Evolutionary conservation across 2,113 vertebrate genomes (phyloP), one percentile per base, ranked within the genome.

Genomic region (Nycticorax nycticorax): DNA sequence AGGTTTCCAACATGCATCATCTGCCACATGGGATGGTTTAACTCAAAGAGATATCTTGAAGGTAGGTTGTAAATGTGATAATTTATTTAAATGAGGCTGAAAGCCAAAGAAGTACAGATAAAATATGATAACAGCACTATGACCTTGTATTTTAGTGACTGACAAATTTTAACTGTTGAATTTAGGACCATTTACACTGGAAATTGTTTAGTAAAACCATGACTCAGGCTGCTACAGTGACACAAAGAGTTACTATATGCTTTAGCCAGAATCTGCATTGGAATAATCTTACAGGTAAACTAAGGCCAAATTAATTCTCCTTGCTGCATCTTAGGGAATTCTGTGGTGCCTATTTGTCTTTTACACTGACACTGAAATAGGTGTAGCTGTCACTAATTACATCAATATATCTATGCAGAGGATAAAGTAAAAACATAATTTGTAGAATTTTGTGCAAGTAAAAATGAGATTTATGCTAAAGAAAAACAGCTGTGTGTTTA

Each of bases 41-140:
- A 76, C 53, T 82, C 45, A 57, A 91, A 86, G 21, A 81, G 32
- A 17, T 72, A 27, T 23, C 59, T 85, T 71, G n/a, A 88, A 85
- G 33, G 16, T 52, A 84, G 50, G 12, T 68, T 72, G 32, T 50
- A 85, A 95, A 67, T 73, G 28, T 50, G n/a, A 53, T 66, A 85
- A 85, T 88, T 91, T 84, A 85, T 80, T 80, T 37, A 95, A 95
- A 96, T 48, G 37, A 91, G 8, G 9, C 16, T 68, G 33, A 81
- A 74, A 89, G 23, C 6, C 28, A 80, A 72, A 76, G 62, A 53
- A 66, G 12, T 10, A 14, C 26, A 39, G 21, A 68, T 63, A 88
- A 94, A 85, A 77, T 88, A 47, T 20, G 30, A 6, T n/a, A 83
- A 57, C 33, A 63, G 7, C 52, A 67, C 22, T 78, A 66, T n/a